A percentile compares a stretch with the other conserved stretches of the same genome.
Conservation (phyloP, 2,888 invertebrate species). For the Cosmopolites sordidus region DNA sequence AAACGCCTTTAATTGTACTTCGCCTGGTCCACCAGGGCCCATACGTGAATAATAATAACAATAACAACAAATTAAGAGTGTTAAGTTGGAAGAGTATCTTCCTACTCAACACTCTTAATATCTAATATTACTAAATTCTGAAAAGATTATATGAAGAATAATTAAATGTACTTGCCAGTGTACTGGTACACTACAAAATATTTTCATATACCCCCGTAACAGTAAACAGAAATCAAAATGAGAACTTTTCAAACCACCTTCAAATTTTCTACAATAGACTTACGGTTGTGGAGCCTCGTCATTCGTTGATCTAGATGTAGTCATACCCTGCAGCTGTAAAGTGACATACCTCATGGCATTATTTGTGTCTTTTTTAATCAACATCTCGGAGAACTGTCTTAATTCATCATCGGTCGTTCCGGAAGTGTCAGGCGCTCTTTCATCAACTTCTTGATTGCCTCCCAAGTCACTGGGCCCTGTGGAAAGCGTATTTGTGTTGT, state of each 20-base stretch:
- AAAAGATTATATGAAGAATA: no score
- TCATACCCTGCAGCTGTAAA: constrained; percentile 70
- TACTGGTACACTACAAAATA: background rate
- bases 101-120: no score
- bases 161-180: no score
- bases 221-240: no score
- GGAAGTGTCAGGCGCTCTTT: background rate
- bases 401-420: constrained; percentile 41
- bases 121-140: no score
- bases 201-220: background rate
- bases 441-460: background rate
- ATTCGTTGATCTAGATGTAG: constrained; percentile 61
- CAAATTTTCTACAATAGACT: no score
- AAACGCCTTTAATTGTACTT: no score
- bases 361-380: constrained; percentile 68
- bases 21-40: no score
- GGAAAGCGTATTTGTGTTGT: constrained; percentile 4
- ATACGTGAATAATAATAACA: no score
- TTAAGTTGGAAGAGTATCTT: no score
- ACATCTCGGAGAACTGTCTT: constrained; percentile 66
- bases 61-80: no score
- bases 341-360: constrained; percentile 68
- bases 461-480: constrained; percentile 13
- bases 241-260: no score
- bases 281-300: constrained; percentile 76